A percentile compares a stretch with the other conserved stretches of the same genome.
Evolutionary conservation across 2,888 invertebrate species (phyloP).

Genomic region (Halocaridina rubra): DNA sequence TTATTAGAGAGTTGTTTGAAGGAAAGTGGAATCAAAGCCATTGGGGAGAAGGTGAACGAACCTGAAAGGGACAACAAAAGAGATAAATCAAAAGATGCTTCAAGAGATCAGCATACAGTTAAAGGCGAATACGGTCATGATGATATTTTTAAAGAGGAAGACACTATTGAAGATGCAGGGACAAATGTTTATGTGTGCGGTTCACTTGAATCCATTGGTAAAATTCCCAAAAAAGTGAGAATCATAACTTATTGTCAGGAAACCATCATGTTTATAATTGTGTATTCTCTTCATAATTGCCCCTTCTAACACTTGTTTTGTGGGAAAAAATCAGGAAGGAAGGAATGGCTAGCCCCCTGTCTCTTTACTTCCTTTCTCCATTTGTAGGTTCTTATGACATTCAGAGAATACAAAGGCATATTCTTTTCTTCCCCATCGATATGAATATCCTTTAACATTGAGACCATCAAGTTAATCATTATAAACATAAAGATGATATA

Average conservation of each 20-base stretch:
- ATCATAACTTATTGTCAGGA: too few relatives aligned
- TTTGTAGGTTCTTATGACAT: too few relatives aligned
- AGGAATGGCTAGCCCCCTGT: too few relatives aligned
- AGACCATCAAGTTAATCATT: too few relatives aligned
- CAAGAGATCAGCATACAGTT: background rate
- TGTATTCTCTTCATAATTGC: background rate
- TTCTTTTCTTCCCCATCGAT: too few relatives aligned
- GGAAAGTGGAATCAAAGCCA: constrained; percentile 46
- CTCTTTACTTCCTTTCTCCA: too few relatives aligned
- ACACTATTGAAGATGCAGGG: background rate
- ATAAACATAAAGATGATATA: too few relatives aligned
- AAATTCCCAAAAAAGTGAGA: constrained; percentile 15
- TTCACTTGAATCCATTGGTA: background rate
- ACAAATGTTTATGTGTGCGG: constrained; percentile 21
- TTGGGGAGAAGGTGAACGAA: background rate
- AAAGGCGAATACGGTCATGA: background rate
- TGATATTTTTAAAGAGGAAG: background rate
- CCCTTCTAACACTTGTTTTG: background rate
- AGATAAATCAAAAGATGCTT: too few relatives aligned
- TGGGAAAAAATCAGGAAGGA: background rate
- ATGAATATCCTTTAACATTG: too few relatives aligned
- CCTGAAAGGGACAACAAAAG: background rate
- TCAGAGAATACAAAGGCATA: too few relatives aligned
- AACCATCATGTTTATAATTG: background rate
- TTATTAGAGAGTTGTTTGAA: constrained; percentile 42